Base-by-base conservation (phyloP, 1,140 invertebrate genomes). In the Chelonus insularis region DNA sequence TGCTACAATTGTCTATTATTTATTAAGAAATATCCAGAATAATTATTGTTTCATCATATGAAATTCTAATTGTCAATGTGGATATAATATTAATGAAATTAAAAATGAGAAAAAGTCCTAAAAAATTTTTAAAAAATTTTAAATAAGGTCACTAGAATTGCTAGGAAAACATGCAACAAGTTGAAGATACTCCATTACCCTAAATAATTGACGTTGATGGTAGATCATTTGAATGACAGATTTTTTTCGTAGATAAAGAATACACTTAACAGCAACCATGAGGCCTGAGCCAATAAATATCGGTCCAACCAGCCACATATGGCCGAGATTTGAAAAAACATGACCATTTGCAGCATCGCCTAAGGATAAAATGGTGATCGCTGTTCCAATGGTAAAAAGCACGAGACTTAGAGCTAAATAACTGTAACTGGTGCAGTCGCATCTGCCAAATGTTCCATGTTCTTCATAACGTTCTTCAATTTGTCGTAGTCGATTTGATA, bases 231-330 rank as follows among this genome's bases (percentile, higher is more conserved):
- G 84, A 56, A 88, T 86, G 37, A 88, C 83, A 70, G 85, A 87
- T 72, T 88, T 87, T 72, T 85, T 83, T 65, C 87, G 75, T 47
- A 88, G 76, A 74, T 88, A 88, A 29, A 89, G 72, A 78, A 88
- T 85, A 69, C 86, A 87, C 71, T 87, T 88, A 1, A 88, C 85
- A 45, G 86, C 87, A 32, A 89, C 84, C 86, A 88, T 87, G 65
- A 88, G 82, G 50, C 86, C 87, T 36, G 86, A 87, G 76, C 86
- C 86, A 63, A 88, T 87, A 73, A 87, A 87, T 69, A 88, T 85
- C 9, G 87, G 87, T 62, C 87, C 87, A 14, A 88, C 85, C 5
- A 88, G 79, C 87, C 87, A 89, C 86, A 88, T 87, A 75, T 87
- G 86, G 55, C 85, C 86, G 48, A 88, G 76, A 75, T 84, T 84